phyloP scores from a whole-genome alignment of 2,113 vertebrate genomes.

The Aphyosemion australe region DNA sequence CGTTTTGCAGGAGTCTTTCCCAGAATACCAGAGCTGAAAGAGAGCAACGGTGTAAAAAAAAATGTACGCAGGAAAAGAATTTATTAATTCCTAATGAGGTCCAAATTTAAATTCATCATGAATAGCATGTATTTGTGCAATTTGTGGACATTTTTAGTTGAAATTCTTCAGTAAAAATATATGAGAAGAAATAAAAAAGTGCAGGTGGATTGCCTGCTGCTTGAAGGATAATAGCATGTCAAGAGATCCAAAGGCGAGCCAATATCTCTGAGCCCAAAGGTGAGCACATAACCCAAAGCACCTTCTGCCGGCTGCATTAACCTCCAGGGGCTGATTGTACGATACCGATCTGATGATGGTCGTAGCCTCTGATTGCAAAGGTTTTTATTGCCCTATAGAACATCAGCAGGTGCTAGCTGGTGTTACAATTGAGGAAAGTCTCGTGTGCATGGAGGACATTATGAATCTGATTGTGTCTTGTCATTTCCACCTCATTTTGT shows the following conservation, averaged over 20 bases:
- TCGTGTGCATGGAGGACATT: background rate
- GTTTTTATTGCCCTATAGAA: conserved; percentile 59
- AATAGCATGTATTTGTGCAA: too few relatives aligned
- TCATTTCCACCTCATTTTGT: background rate
- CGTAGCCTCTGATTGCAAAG: conserved; percentile 52
- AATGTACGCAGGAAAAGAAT: background rate
- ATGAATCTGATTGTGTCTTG: background rate
- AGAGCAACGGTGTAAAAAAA: conserved; percentile 2
- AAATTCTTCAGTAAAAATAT: too few relatives aligned
- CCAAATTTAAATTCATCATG: too few relatives aligned
- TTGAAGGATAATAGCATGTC: conserved; percentile 37
- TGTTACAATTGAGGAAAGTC: conserved; percentile 18
- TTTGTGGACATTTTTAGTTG: too few relatives aligned
- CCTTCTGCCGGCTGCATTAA: conserved; percentile 10
- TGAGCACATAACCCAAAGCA: conserved; percentile 51
- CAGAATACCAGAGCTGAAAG: conserved; percentile 2
- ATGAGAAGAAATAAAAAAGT: background rate
- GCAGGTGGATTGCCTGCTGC: background rate
- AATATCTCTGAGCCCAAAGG: conserved; percentile 43
- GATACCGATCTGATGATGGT: conserved; percentile 58
- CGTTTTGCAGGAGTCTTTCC: conserved; percentile 24
- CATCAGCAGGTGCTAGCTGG: conserved; percentile 24
- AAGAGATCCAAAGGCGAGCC: conserved; percentile 37
- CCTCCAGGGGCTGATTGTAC: conserved; percentile 51
- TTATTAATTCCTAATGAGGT: background rate